Conservation (phyloP, 2,888 invertebrate species). For the Campoletis raptor region DNA sequence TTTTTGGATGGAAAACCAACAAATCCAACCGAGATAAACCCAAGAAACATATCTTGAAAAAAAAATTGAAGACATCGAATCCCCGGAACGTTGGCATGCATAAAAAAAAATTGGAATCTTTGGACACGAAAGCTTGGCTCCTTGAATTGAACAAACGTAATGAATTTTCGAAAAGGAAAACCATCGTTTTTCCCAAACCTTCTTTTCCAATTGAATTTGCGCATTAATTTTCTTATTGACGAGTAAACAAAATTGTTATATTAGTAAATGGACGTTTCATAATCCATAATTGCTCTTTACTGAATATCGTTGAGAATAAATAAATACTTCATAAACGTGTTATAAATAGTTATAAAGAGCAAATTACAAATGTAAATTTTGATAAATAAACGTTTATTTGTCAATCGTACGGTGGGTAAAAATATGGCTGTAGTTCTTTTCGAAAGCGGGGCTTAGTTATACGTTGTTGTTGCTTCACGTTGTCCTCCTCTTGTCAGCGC, state of each 20-base stretch:
- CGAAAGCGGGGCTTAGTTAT: too few relatives aligned
- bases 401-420: background rate
- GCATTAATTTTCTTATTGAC: constrained; percentile 24
- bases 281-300: background rate
- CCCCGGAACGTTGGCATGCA: background rate
- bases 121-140: constrained; percentile 45
- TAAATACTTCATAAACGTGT: background rate
- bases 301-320: background rate
- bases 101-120: constrained; percentile 16
- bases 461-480: too few relatives aligned
- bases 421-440: too few relatives aligned
- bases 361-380: background rate
- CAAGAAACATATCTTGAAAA: background rate
- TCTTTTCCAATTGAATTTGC: constrained; percentile 54
- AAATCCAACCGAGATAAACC: background rate
- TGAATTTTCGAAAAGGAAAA: background rate
- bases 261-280: background rate
- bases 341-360: background rate
- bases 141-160: constrained; percentile 16
- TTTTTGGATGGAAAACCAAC: constrained; percentile 56
- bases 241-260: background rate
- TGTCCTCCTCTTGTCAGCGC: too few relatives aligned
- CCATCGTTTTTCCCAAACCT: background rate
- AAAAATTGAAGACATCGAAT: background rate
- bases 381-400: background rate